A percentile compares a stretch with the other conserved stretches of the same genome.
Conservation (phyloP, 2,797 vertebrate species). For the Gadopsis bispinosus region DNA sequence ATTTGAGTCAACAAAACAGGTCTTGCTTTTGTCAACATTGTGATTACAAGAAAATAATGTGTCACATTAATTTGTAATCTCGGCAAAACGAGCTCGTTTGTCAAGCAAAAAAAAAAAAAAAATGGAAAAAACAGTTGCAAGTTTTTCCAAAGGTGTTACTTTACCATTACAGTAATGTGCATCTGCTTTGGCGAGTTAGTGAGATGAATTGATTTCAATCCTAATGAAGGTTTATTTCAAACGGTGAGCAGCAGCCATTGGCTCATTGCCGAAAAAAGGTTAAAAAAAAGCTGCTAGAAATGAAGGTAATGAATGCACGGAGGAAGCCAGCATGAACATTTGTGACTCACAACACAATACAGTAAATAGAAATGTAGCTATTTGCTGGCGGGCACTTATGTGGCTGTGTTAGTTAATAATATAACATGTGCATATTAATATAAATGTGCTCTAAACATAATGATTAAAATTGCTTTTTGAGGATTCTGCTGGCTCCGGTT, state of each 20-base stretch:
- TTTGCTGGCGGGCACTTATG: not conserved
- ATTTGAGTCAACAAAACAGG: not conserved
- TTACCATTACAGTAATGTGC: not conserved
- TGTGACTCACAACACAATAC: conserved; percentile 5
- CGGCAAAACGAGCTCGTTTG: not conserved
- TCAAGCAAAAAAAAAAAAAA: not conserved
- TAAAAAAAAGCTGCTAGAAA: conserved; percentile 1
- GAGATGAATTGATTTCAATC: not conserved
- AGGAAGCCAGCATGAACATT: conserved; percentile 15
- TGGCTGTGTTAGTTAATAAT: conserved; percentile 4
- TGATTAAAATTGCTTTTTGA: conserved; percentile 22
- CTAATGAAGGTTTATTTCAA: not conserved
- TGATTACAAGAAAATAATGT: not conserved
- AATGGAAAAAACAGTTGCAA: not conserved
- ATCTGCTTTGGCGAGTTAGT: not conserved
- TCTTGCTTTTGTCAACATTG: not conserved
- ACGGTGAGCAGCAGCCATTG: not conserved
- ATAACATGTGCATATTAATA: conserved; percentile 23
- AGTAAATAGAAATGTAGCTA: conserved; percentile 15
- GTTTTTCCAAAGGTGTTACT: not conserved
- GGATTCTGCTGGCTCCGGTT: not conserved
- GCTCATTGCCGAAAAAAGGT: conserved; percentile 21
- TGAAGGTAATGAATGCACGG: conserved; percentile 26
- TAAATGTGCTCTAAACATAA: conserved; percentile 23
- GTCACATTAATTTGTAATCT: not conserved